Conservation (phyloP, 2,113 vertebrate genomes). For the Salvator merianae region DNA sequence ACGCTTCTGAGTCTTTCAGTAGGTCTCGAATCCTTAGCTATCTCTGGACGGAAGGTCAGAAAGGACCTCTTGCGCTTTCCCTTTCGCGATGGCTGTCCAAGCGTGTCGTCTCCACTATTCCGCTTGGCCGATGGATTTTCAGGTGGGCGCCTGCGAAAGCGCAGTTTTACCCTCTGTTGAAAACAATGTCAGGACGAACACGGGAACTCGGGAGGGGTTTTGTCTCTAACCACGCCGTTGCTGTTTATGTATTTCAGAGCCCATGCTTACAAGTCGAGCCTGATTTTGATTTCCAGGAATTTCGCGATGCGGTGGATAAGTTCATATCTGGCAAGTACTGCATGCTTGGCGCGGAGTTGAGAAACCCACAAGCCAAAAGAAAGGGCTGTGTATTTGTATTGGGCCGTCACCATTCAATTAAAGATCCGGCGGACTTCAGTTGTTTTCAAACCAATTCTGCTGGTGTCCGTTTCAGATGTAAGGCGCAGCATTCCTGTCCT, state of each 20-base stretch:
- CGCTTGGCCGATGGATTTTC: constrained; percentile 60
- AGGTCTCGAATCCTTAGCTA: background rate
- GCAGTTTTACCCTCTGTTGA: background rate
- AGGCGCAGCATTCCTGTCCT: too few species aligned
- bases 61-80: too few species aligned
- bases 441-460: too few species aligned
- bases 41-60: background rate
- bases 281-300: constrained; percentile 77
- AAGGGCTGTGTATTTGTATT: background rate
- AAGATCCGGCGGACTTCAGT: background rate
- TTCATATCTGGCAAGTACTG: constrained; percentile 82
- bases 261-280: constrained; percentile 65
- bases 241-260: constrained; percentile 53
- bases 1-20: background rate
- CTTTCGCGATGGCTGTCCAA: constrained; percentile 42
- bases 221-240: background rate
- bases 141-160: constrained; percentile 43
- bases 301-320: constrained; percentile 79
- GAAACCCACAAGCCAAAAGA: too few species aligned
- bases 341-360: background rate
- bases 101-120: constrained; percentile 29
- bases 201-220: background rate
- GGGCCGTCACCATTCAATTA: background rate
- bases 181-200: too few species aligned
- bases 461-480: background rate